Evolutionary conservation across 2,797 vertebrate species (phyloP), one percentile per base, ranked within the genome.

Genomic region (Microchirus variegatus): DNA sequence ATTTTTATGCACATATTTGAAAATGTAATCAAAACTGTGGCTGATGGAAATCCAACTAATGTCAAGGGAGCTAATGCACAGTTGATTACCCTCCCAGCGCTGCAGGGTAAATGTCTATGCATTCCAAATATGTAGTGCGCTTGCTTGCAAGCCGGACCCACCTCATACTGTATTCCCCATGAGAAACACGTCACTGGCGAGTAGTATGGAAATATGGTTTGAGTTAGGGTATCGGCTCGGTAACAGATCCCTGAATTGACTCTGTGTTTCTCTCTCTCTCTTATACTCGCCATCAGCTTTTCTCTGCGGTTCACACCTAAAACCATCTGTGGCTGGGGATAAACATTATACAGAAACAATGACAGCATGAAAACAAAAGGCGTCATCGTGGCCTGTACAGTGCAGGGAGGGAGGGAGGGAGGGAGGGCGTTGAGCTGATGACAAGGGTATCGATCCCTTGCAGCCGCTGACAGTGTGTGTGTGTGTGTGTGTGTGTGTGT

Each of bases 301-400:
- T 72, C 70, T 70, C 61, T 79, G 67, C 4, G 75, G 83, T 76
- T 88, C 80, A 81, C 75, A 87, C 86, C 75, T 85, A 75, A 83
- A 85, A 87, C 74, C 77, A 86, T 90, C 86, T 85, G 86, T 66
- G 79, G 72, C 56, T 3, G n/a, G 38, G 58, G 50, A 69, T 77
- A 66, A 83, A 86, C 74, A 77, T 45, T 46, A 68, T 46, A 42
- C 16, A 55, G 50, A 55, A 84, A 80, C 75, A 82, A 68, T 69
- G 70, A 61, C 77, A 81, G 62, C 55, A 63, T 12, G 56, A 73
- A 84, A 80, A 88, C 77, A 87, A 87, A 31, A 79, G 70, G 47
- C 41, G 2, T 63, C 66, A 73, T 84, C 65, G 73, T 74, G 57
- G 43, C 46, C 45, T 71, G 72, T 63, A 57, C 44, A 50, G 52